Conservation (phyloP, 2,113 vertebrate genomes). For the Mystacornis crossleyi region DNA sequence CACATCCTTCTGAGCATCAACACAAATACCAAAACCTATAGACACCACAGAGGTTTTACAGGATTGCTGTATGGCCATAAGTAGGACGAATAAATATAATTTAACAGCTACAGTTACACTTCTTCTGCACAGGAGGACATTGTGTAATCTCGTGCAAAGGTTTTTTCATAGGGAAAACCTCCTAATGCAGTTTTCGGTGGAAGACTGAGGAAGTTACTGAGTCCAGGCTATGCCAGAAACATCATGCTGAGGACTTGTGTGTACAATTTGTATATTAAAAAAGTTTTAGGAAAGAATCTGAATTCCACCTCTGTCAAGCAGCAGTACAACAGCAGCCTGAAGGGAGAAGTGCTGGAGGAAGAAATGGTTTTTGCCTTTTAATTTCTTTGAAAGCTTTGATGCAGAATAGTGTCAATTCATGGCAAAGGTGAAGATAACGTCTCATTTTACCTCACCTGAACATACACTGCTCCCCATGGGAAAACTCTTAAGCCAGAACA, state of each 20-base stretch:
- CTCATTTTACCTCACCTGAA: neutral
- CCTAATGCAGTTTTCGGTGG: neutral
- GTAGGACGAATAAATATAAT: neutral
- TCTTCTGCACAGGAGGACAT: neutral
- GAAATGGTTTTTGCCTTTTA: neutral
- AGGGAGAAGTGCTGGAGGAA: neutral
- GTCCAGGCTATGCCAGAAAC: neutral
- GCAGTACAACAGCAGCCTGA: neutral
- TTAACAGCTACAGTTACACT: neutral
- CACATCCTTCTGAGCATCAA: neutral
- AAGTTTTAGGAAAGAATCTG: neutral
- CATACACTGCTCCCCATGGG: neutral
- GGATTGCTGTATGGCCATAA: neutral
- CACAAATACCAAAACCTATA: neutral
- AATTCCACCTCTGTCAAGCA: neutral
- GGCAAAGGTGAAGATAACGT: neutral
- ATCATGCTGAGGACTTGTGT: neutral
- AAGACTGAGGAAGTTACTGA: neutral
- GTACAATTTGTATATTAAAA: neutral
- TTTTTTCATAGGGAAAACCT: neutral
- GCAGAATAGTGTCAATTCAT: neutral
- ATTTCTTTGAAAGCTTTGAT: neutral
- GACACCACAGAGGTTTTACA: neutral
- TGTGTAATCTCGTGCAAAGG: neutral
- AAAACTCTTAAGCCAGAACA: neutral